phyloP scores from a whole-genome alignment of 2,888 invertebrate species.

The Congeria kusceri region DNA sequence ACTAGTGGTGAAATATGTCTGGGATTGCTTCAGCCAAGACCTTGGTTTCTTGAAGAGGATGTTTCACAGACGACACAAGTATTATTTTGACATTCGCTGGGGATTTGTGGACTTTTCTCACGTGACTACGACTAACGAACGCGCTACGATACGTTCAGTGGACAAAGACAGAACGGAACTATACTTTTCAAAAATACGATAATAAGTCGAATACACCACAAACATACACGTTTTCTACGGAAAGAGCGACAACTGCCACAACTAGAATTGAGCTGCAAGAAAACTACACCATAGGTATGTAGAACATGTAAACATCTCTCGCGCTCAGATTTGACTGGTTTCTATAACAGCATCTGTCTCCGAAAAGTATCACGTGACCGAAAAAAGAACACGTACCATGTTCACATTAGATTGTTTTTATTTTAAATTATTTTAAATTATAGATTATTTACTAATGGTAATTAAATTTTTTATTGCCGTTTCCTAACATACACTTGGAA shows the following conservation, averaged over 20 bases:
- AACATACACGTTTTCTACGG: constrained; percentile 60
- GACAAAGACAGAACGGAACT: constrained; percentile 51
- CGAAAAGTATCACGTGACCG: too few relatives aligned
- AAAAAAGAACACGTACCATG: too few relatives aligned
- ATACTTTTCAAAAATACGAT: constrained; percentile 65
- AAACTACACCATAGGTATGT: constrained; percentile 53
- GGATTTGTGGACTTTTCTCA: constrained; percentile 59
- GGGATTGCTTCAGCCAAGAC: constrained; percentile 50
- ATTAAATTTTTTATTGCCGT: too few relatives aligned
- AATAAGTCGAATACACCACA: constrained; percentile 61
- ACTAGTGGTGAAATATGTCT: constrained; percentile 60
- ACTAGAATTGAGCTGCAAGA: constrained; percentile 68
- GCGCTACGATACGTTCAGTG: neutral
- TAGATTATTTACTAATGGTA: too few relatives aligned
- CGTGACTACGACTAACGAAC: constrained; percentile 38
- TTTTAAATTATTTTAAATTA: too few relatives aligned
- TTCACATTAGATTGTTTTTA: too few relatives aligned
- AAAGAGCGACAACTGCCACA: constrained; percentile 60
- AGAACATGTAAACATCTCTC: too few relatives aligned
- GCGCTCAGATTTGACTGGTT: too few relatives aligned
- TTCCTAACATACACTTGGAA: too few relatives aligned
- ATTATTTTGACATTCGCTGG: constrained; percentile 68
- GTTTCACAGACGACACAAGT: constrained; percentile 52
- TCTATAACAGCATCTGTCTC: too few relatives aligned
- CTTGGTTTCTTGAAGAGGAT: constrained; percentile 36